Base-by-base conservation (phyloP, 1,140 invertebrate species). In the Trachymyrmex cornetzi region DNA sequence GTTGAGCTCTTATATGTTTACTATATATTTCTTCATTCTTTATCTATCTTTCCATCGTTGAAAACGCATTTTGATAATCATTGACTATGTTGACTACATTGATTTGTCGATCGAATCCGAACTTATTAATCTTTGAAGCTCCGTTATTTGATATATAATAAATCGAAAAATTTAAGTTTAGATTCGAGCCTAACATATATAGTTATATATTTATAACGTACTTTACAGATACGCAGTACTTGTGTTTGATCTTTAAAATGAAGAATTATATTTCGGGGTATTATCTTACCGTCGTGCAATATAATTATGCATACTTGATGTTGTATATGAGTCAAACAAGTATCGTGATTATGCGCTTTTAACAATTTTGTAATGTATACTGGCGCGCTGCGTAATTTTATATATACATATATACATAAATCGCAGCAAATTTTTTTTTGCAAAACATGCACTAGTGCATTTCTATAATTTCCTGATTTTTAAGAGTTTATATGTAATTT, bases 401-500 rank as follows among this genome's bases (percentile, higher is more conserved):
- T 14, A 80, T 55, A 77, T n/a, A 34, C 19, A 34, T 27, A 19
- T 16, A 53, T 24, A 38, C n/a, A 50, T 61, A 24, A 75, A 75
- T 5, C 11, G 16, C 55, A 74, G 69, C 14, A 48, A 74, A 24
- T 63, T 71, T 57, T 71, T 71, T 4, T 82, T 74, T 19, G 66
- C 30, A 22, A 81, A 50, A 55, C 24, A 50, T 84, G 38, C 55
- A 67, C 48, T 53, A 69, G 24, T 19, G 24, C 50, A 64, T 79
- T 85, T 85, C 55, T 84, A 77, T 87, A 74, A 89, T 81, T 87
- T 87, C 89, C 80, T 85, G 75, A 27, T 85, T 67, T 71, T 82
- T 50, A 86, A 84, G 64, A 88, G 66, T 77, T 80, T 87, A 87
- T 85, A 74, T 79, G 64, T 91, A 86, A 87, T 77, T 89, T 91